Conservation (phyloP, 2,888 invertebrate genomes). For the Noctua fimbriata region DNA sequence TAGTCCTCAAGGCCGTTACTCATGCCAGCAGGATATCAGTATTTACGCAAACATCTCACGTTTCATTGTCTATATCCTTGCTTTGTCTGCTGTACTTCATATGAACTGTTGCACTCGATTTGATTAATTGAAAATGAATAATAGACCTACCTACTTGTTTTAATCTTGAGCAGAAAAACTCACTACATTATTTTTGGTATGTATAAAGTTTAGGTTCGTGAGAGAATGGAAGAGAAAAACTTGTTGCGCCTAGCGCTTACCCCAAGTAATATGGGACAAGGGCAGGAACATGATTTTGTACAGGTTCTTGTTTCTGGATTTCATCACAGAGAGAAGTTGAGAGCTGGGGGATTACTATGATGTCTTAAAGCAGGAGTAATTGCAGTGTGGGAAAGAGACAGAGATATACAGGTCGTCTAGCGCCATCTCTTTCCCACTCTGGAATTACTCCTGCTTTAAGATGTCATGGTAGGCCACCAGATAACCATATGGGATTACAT, state of each 20-base stretch:
- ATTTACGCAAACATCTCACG: conserved; percentile 60
- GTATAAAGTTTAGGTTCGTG: background rate
- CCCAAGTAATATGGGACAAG: background rate
- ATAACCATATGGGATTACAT: background rate
- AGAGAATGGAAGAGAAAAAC: background rate
- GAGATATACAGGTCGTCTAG: too few relatives aligned
- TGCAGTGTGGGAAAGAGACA: too few relatives aligned
- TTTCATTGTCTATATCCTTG: conserved; percentile 48
- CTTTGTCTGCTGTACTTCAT: conserved; percentile 15
- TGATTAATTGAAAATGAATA: background rate
- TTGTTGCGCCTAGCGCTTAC: background rate
- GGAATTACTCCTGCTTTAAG: too few relatives aligned
- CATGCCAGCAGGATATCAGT: conserved; percentile 60
- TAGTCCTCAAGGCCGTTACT: conserved; percentile 55
- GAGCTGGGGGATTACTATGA: too few relatives aligned
- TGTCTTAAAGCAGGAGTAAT: too few relatives aligned
- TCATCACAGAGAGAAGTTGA: background rate
- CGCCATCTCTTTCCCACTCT: too few relatives aligned
- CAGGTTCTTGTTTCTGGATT: background rate
- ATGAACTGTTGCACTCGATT: conserved; percentile 29
- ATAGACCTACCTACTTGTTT: background rate
- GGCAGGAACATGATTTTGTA: background rate
- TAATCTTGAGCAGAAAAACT: background rate
- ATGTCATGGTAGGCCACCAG: too few relatives aligned
- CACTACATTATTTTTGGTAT: background rate